A percentile compares a stretch with the other conserved stretches of the same genome.
phyloP scores from a whole-genome alignment of 2,113 vertebrate genomes.

The Pedionomus torquatus region DNA sequence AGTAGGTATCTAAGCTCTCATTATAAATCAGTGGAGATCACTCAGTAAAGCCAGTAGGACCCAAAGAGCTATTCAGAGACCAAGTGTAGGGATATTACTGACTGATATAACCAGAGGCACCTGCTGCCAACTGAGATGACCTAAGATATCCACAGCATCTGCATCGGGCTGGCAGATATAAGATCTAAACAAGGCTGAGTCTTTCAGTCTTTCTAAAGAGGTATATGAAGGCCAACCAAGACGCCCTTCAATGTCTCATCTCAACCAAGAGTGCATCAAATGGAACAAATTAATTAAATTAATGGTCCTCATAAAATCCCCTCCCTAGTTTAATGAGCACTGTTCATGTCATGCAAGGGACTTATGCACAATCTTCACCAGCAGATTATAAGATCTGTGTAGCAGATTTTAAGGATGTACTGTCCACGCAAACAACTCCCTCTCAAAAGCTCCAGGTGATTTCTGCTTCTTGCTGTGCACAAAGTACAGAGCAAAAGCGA shows the following conservation, averaged over 20 bases:
- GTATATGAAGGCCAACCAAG: neutral
- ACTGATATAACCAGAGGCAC: neutral
- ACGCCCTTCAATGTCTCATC: neutral
- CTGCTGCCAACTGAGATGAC: neutral
- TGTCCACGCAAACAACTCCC: too few species aligned
- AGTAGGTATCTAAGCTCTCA: neutral
- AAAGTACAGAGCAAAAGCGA: neutral
- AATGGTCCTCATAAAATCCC: neutral
- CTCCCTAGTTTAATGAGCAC: neutral
- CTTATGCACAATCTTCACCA: accelerated
- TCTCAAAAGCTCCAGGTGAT: neutral
- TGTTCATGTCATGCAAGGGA: neutral
- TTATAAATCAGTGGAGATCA: neutral
- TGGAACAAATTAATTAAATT: neutral
- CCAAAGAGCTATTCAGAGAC: neutral
- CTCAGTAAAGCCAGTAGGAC: neutral
- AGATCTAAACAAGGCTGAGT: neutral
- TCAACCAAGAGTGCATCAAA: neutral
- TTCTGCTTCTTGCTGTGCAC: neutral
- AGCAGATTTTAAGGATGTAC: too few species aligned
- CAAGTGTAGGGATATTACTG: neutral
- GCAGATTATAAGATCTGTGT: accelerated
- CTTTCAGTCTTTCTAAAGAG: neutral
- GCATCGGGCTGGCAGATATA: neutral
- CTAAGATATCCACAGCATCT: neutral